Base-by-base conservation (phyloP, 1,140 invertebrate species). In the Papilio glaucus region DNA sequence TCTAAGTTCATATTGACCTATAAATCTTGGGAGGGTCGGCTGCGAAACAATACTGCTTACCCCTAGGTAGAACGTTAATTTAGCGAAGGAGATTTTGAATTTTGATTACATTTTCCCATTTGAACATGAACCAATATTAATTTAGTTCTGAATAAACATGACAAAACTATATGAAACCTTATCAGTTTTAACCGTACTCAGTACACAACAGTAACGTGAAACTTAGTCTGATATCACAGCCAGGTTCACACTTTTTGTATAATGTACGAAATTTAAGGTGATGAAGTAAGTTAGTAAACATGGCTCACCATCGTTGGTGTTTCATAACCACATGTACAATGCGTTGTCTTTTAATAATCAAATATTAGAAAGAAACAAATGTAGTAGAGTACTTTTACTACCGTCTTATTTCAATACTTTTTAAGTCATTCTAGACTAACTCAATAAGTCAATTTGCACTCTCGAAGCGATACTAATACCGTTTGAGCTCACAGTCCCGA, bases 401-500 rank as follows among this genome's bases (percentile, higher is more conserved):
- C 18, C 0, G 45, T 49, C 12, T 49, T 49, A 26, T 42, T 15
- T 15, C 7, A 68, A 68, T 21, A 12, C 38, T 42, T n/a, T 41
- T 8, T 7, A 45, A 45, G 24, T 42, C 38, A 26, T 13, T 9
- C 15, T 4, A 24, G 6, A 26, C 9, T 39, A 0, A 0, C 49
- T 60, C 33, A 42, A 45, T 45, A 45, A 68, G 63, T 68, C 39
- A 68, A 68, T 68, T 68, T 68, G 63, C 63, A 68, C 63, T 68
- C n/a, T 68, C 24, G 10, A 68, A 41, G 63, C 63, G 41, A 68
- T 26, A 45, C 39, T 68, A 68, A 68, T 68, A 42, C 63, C 39
- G 39, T 45, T 68, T 68, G 39, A 13, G 2, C 4, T 26, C 21
- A 41, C 41, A n/a, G 6, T 41, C 38, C 1, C 15, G 62, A 12